These are phyloP conservation scores for Penaeus japonicus DNA, from an alignment of 1,140 invertebrate genomes.

Conservation along the genomic window DNA sequence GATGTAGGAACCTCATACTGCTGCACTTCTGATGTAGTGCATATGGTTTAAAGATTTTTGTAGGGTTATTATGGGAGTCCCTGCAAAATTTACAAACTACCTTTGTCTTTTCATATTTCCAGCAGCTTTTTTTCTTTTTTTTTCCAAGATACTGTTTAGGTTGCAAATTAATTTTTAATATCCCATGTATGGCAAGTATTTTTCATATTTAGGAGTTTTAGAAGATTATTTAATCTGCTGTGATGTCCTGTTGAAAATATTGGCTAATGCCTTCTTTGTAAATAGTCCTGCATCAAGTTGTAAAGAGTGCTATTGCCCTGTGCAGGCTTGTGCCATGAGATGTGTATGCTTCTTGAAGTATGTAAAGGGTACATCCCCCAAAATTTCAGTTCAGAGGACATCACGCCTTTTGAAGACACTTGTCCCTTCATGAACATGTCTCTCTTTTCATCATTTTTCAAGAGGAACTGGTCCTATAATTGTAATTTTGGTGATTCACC, in stretches of 20 bases:
- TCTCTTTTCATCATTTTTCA: too few species aligned
- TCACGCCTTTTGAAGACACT: background rate
- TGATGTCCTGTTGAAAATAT: constrained; percentile 20
- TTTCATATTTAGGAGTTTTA: constrained; percentile 1
- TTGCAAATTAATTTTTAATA: background rate
- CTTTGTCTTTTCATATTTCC: too few species aligned
- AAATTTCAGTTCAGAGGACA: background rate
- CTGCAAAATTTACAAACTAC: too few species aligned
- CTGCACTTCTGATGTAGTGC: too few species aligned
- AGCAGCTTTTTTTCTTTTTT: too few species aligned
- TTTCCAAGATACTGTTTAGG: background rate
- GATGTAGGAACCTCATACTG: too few species aligned
- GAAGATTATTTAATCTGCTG: background rate
- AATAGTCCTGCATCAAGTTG: background rate
- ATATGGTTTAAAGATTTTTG: too few species aligned
- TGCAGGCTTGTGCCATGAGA: background rate
- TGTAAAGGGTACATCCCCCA: background rate
- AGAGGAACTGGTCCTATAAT: too few species aligned
- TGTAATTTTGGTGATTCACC: too few species aligned
- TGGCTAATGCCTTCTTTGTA: background rate
- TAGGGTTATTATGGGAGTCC: too few species aligned
- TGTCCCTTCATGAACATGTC: too few species aligned
- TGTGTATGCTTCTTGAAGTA: background rate
- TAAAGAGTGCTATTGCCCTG: background rate
- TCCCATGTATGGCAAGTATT: background rate